These are phyloP conservation scores for Cantharis rustica DNA, from an alignment of 2,888 invertebrate genomes.

Conservation along the genomic window DNA sequence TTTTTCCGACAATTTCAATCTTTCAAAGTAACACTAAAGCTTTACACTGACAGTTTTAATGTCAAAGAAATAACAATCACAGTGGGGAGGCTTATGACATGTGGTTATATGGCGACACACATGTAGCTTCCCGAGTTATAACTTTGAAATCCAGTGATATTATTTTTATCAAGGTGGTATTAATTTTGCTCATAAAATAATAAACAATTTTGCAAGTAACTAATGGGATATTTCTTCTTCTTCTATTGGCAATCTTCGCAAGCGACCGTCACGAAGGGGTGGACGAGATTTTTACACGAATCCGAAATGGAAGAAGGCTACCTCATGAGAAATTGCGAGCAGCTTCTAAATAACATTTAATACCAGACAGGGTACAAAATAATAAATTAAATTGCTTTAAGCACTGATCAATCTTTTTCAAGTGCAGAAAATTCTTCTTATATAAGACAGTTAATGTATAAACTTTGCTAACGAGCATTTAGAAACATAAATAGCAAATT, in stretches of 20 bases:
- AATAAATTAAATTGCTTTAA: conserved; percentile 5
- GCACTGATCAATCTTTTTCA: conserved; percentile 13
- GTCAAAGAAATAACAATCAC: conserved; percentile 31
- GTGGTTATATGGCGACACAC: conserved; percentile 32
- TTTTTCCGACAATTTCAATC: conserved; percentile 30
- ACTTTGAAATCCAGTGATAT: conserved; percentile 15
- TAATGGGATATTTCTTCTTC: background rate
- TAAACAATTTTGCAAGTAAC: background rate
- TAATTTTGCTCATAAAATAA: conserved; percentile 2
- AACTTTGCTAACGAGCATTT: conserved; percentile 22
- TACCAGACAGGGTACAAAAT: conserved; percentile 9
- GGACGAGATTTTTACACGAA: background rate
- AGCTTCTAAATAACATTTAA: conserved; percentile 2
- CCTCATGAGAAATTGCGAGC: background rate
- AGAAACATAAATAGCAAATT: conserved; percentile 24
- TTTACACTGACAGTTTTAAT: conserved; percentile 33
- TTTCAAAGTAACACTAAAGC: conserved; percentile 32
- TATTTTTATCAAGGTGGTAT: conserved; percentile 12
- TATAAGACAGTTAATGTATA: conserved; percentile 9
- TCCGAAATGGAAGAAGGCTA: background rate
- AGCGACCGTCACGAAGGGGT: background rate
- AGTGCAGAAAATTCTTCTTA: conserved; percentile 1
- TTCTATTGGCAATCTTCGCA: background rate
- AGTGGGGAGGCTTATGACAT: conserved; percentile 33
- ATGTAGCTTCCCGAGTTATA: conserved; percentile 30